These are phyloP conservation scores for Cossypha niveicapilla DNA, from an alignment of 2,797 vertebrate species.

Conservation along the genomic window DNA sequence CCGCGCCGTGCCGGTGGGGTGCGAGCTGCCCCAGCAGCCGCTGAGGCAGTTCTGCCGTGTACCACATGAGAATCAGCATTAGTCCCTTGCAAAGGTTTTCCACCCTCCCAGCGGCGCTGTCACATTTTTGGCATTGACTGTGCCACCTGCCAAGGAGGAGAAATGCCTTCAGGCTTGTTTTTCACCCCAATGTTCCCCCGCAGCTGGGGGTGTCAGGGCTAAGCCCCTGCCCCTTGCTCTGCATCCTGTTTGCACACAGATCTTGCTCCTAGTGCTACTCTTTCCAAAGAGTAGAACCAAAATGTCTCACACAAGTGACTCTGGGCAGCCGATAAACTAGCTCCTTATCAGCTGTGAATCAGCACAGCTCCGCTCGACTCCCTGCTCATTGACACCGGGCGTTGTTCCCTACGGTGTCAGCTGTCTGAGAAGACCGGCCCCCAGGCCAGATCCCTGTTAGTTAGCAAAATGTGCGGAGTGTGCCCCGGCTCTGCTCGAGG, in stretches of 20 bases:
- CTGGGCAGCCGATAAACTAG: neutral
- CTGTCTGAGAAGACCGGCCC: neutral
- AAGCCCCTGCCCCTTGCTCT: neutral
- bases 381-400: neutral
- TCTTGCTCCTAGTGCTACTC: neutral
- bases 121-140: neutral
- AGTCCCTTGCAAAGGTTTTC: neutral
- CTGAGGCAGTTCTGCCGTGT: accelerated
- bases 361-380: neutral
- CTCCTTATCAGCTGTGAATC: neutral
- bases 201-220: neutral
- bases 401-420: accelerated
- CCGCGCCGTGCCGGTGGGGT: accelerated
- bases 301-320: accelerated
- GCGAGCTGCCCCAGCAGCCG: accelerated
- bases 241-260: neutral
- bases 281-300: neutral
- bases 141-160: neutral
- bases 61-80: accelerated
- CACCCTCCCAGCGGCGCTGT: neutral
- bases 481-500: neutral
- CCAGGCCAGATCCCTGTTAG: neutral
- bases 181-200: accelerated
- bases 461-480: accelerated
- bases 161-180: neutral